Base-by-base conservation (phyloP, 2,888 invertebrate genomes). In the Drosophila macrospina region DNA sequence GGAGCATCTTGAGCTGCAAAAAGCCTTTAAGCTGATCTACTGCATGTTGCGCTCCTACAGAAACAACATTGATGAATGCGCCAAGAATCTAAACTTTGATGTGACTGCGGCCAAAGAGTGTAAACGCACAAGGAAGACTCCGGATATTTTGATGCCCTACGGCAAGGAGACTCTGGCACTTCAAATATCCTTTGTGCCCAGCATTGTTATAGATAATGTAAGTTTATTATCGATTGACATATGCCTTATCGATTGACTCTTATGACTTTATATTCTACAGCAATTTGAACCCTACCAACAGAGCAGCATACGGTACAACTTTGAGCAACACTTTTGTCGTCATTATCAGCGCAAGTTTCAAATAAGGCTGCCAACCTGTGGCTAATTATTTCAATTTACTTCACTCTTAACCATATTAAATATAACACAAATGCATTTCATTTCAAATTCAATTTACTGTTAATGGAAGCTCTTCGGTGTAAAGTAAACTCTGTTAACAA, bases 151-250 rank as follows among this genome's bases (percentile, higher is more conserved):
- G 39, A 71, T 78, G 37, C 87, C 83, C 26, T 90, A 91, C 55
- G 92, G 91, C 24, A 67, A 68, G 15, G 68, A 85, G 39, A 92
- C 92, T 0, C 63, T 89, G 16, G 47, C 75, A 0, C 72, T 92
- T 28, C 74, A 87, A 13, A 39, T 91, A 26, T 79, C 89, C 30
- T 92, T 90, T 80, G 89, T 92, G 4, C 92, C 92, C 34, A 87
- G 86, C 13, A 86, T 92, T 56, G 87, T 79, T 1, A 67, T 92
- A n/a, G 88, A 91, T 47, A 87, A 82, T 59, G 92, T 92, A 74
- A 87, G 90, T 15, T 5, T 73, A 82, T 88, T 2, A 5, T 4
- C 41, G 0, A 11, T 28, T 1, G 8, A n/a, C n/a, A n/a, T 5
- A 41, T 1, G 11, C 11, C 11, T 7, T 11, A 24, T 42, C 42